Base-by-base conservation (phyloP, 2,888 invertebrate genomes). In the Neocrepidodera transversa region DNA sequence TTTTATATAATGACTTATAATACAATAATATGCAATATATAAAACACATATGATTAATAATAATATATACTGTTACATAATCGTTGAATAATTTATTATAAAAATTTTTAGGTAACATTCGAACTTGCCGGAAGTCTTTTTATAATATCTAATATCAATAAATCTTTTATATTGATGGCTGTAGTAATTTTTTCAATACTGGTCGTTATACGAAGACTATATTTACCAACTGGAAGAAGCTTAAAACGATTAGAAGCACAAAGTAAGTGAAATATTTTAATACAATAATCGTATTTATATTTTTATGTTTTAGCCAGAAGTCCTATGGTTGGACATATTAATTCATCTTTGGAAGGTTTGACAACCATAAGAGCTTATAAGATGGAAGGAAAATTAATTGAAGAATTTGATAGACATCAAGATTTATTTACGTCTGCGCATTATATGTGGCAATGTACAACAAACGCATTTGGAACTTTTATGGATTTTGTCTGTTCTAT, bases 341-440 rank as follows among this genome's bases (percentile, higher is more conserved):
- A 78, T 58, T 72, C 79, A 8, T 75, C 78, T 2, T 61, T 79
- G n/a, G 78, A 79, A 64, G 79, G 79, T n/a, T 56, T 79, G n/a
- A 72, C 76, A 20, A 79, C 78, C 16, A 78, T 79, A 17, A 68
- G 79, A 62, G 78, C 78, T 5, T 76, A 71, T 45, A 69, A 71
- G 36, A 77, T 76, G 6, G 71, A 79, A 64, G 60, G 65, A n/a
- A 72, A 76, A 13, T 62, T 78, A 18, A 71, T 59, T 23, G 65
- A 71, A 6, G 78, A 79, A 63, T 79, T 76, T 57, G 78, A 79
- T 49, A 63, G 70, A 13, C 76, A 79, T 64, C 78, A 77, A 62
- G 77, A 79, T 61, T 51, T 77, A 4, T 75, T 76, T 63, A 77
- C 74, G 40, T 78, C 79, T 1, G 74, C 74, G 8, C 64, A 73